phyloP scores from a whole-genome alignment of 2,113 vertebrate genomes.

The Paratilapia polleni region DNA sequence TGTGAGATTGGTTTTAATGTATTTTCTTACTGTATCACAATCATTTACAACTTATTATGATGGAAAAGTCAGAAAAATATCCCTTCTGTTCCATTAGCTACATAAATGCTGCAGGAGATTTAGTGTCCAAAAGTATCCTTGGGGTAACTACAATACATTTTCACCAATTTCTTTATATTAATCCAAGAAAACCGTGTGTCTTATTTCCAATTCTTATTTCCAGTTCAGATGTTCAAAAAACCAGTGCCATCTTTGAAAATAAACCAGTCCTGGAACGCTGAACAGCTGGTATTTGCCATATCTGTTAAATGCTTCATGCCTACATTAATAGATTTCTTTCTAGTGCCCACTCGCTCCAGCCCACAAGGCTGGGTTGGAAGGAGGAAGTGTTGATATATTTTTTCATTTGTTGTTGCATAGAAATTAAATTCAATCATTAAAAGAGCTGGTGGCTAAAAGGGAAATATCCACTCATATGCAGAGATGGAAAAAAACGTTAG shows the following conservation, averaged over 20 bases:
- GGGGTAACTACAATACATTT: not conserved
- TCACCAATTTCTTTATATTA: not conserved
- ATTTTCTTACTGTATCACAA: too few species aligned
- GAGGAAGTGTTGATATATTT: slow-evolving; percentile 53
- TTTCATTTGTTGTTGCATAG: slow-evolving; percentile 33
- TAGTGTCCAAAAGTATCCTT: not conserved
- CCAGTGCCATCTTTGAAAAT: slow-evolving; percentile 5
- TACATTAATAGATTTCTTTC: slow-evolving; percentile 39
- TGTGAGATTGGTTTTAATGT: not conserved
- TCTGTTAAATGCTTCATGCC: slow-evolving; percentile 43
- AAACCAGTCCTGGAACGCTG: not conserved
- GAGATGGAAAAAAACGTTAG: not conserved
- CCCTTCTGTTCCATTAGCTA: not conserved
- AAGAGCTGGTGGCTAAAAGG: not conserved
- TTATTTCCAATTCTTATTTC: not conserved
- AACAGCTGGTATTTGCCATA: slow-evolving; percentile 45
- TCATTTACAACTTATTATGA: too few species aligned
- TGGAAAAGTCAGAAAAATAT: too few species aligned
- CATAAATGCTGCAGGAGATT: not conserved
- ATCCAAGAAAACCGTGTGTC: not conserved
- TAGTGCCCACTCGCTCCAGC: slow-evolving; percentile 29
- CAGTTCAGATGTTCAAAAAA: slow-evolving; percentile 7
- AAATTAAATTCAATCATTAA: slow-evolving; percentile 41
- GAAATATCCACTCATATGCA: slow-evolving; percentile 1
- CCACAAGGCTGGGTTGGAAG: slow-evolving; percentile 39